Evolutionary conservation across 2,888 invertebrate genomes (phyloP).

Genomic region (Cataglyphis rosenhaueri): DNA sequence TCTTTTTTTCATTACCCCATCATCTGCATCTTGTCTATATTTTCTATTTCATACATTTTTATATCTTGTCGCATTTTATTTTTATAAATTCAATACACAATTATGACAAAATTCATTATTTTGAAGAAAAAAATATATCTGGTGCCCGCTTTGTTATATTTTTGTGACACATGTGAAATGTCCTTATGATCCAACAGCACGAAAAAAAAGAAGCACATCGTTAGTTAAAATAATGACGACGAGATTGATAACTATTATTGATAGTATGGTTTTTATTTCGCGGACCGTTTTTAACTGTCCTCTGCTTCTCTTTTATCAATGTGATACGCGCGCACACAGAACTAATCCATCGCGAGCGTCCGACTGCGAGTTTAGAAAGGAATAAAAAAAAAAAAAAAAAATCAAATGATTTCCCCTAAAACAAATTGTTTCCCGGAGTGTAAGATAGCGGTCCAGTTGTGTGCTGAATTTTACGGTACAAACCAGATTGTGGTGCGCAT

Average conservation of each 20-base stretch:
- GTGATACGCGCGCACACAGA: constrained; percentile 18
- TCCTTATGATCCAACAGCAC: not conserved
- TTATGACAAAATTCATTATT: not conserved
- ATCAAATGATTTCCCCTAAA: not conserved
- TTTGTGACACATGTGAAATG: constrained; percentile 2
- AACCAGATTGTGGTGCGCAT: constrained; percentile 20
- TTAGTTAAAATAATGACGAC: constrained; percentile 20
- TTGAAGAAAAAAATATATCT: not conserved
- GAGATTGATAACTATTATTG: constrained; percentile 53
- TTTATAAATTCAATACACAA: not conserved
- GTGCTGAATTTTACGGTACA: constrained; percentile 46
- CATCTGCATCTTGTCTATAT: not conserved
- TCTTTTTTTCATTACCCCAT: not conserved
- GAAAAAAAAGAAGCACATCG: not conserved
- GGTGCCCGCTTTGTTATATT: not conserved
- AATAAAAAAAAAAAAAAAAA: constrained; percentile 27
- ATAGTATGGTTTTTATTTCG: constrained; percentile 38
- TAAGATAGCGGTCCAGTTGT: constrained; percentile 53
- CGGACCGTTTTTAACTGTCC: constrained; percentile 20
- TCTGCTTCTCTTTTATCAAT: constrained; percentile 29
- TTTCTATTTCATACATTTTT: not conserved
- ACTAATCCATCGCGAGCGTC: constrained; percentile 29
- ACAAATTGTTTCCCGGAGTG: constrained; percentile 44
- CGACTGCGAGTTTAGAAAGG: constrained; percentile 29
- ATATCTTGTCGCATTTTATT: not conserved